These are phyloP conservation scores for Ophiothrix spiculata DNA, from an alignment of 35 echinoderm and acorn worm genomes.

Conservation along the genomic window DNA sequence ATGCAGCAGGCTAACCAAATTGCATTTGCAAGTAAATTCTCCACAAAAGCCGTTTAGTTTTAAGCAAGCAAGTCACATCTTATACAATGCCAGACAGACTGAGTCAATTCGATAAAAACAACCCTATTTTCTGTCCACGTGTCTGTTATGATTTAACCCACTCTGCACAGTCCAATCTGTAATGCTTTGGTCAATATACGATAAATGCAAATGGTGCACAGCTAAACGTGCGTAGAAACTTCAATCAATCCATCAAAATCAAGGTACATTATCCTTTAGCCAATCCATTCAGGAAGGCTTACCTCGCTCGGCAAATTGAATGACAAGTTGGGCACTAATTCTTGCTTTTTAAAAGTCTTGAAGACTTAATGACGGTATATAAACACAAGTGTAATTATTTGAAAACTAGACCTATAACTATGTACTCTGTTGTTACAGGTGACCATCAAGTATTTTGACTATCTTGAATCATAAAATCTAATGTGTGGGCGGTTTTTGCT, in stretches of 20 bases:
- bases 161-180: not conserved
- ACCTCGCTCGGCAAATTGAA: no score
- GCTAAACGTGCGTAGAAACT: not conserved
- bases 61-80: no score
- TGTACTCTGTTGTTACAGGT: not conserved
- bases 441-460: not conserved
- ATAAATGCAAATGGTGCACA: not conserved
- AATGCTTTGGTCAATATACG: conserved; percentile 1
- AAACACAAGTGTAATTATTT: not conserved
- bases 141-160: not conserved
- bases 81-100: no score
- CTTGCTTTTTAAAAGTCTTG: conserved; percentile 2
- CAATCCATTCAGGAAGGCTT: no score
- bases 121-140: not conserved
- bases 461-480: not conserved
- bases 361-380: not conserved
- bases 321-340: not conserved
- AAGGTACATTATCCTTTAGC: no score
- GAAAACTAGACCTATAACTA: not conserved
- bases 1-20: no score
- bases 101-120: not conserved
- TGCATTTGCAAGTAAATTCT: no score
- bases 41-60: no score
- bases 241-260: not conserved
- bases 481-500: not conserved